Percentiles rank a stretch among this genome's conserved stretches.
phyloP scores from a whole-genome alignment of 2,888 invertebrate species.

The Leptopilina myrica region DNA sequence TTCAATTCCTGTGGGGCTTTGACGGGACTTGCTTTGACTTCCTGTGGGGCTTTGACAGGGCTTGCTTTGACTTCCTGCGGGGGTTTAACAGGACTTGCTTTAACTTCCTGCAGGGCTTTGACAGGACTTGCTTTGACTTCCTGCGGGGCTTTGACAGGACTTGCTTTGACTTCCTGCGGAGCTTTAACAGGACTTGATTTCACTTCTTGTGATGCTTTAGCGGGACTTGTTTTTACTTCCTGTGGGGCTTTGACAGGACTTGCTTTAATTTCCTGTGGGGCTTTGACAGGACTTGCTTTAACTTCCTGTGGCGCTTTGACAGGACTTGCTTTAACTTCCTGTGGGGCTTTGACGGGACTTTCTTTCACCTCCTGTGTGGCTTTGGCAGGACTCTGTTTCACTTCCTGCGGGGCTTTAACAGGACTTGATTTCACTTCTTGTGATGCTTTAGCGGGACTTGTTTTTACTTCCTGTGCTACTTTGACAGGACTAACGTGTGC shows the following conservation, averaged over 20 bases:
- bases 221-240: slow-evolving; percentile 32
- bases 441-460: slow-evolving; percentile 1
- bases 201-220: background rate
- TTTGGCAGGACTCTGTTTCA: slow-evolving; percentile 43
- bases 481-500: slow-evolving; percentile 40
- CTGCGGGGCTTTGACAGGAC: slow-evolving; percentile 35
- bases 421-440: slow-evolving; percentile 16
- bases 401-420: slow-evolving; percentile 30
- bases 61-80: slow-evolving; percentile 43
- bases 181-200: slow-evolving; percentile 26
- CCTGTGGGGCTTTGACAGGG: background rate
- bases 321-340: background rate
- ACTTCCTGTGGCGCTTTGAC: too few species aligned
- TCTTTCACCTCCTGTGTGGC: background rate
- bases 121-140: background rate
- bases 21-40: slow-evolving; percentile 22
- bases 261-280: too few species aligned
- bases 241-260: slow-evolving; percentile 47
- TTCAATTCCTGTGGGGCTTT: background rate
- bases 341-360: slow-evolving; percentile 13
- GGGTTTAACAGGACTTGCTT: slow-evolving; percentile 43
- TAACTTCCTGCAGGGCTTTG: too few species aligned
- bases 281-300: too few species aligned
- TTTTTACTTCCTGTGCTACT: slow-evolving; percentile 47
- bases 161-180: background rate